Evolutionary conservation across 37 sponge, comb jelly and placozoan genomes (phyloP), one percentile per base, ranked within the genome.

Genomic region (Lycopodina hypogea): DNA sequence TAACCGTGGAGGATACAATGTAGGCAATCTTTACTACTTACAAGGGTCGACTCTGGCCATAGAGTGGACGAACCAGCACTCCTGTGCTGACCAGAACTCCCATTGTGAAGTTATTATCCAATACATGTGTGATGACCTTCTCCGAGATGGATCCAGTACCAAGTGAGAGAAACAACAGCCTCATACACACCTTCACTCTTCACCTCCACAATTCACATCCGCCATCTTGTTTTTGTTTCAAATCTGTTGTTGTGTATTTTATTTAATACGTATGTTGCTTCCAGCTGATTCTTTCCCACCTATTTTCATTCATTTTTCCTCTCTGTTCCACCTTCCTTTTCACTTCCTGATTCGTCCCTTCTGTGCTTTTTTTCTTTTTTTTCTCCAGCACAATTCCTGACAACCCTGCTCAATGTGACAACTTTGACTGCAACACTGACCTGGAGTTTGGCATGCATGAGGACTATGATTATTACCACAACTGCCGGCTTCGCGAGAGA

Each of bases 31-130:
- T 42, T 91, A 94, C 82, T 99, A 99, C 89, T 99, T 96, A 69
- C 68, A 73, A 9, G 97, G 95, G 2, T 94, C 95, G 0, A 75
- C 77, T 32, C 88, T 99, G 15, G 28, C 83, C 38, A 50, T 99
- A 39, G 99, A 99, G 70, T 99, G 99, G 99, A 99, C 99, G 78
- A 99, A 99, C 77, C 99, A 99, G 84, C 99, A 99, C 83, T 92
- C 95, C 40, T 99, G 99, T 42, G 87, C 84, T 14, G 94, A 96
- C 68, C 88, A 83, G 42, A 96, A 99, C 87, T 90, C 89, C 95
- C 72, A 91, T 93, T 99, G 99, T 64, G 88, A 96, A 37, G 60
- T 93, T 14, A 86, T 96, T 56, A 19, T 96, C 42, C 99, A 99
- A 81, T 96, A 99, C 95, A 96, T 91, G 97, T 99, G 99, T 35